Evolutionary conservation across 2,113 vertebrate genomes (phyloP).

Genomic region (Tenrec ecaudatus): DNA sequence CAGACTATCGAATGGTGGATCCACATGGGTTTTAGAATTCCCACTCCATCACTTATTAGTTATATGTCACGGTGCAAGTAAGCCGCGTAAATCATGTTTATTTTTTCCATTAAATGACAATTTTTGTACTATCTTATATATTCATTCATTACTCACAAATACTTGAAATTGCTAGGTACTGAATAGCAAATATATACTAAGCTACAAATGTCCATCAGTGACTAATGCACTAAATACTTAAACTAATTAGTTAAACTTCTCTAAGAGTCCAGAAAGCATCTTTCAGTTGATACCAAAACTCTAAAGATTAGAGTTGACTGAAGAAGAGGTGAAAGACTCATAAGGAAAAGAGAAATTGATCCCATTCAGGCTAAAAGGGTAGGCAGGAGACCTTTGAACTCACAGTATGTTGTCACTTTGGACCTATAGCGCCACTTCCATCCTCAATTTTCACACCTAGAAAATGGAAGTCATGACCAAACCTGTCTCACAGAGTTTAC

Average conservation of each 20-base stretch:
- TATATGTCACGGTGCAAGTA: neutral
- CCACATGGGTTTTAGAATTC: neutral
- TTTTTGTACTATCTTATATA: neutral
- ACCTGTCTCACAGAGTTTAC: neutral
- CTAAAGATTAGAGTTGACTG: neutral
- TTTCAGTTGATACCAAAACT: neutral
- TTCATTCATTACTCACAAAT: neutral
- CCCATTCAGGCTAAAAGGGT: neutral
- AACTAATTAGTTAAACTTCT: too few species aligned
- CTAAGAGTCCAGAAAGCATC: neutral
- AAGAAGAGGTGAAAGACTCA: neutral
- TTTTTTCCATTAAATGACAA: neutral
- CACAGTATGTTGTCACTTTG: neutral
- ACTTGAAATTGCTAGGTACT: neutral
- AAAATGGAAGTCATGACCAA: neutral
- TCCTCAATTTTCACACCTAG: neutral
- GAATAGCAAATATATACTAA: neutral
- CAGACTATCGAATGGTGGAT: neutral
- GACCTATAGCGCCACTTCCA: neutral
- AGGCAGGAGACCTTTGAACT: neutral
- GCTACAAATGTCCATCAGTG: too few species aligned
- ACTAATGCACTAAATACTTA: too few species aligned
- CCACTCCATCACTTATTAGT: neutral
- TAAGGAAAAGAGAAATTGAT: neutral
- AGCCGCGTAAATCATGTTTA: neutral